phyloP scores from a whole-genome alignment of 2,888 invertebrate species.

The Dicycla oo region DNA sequence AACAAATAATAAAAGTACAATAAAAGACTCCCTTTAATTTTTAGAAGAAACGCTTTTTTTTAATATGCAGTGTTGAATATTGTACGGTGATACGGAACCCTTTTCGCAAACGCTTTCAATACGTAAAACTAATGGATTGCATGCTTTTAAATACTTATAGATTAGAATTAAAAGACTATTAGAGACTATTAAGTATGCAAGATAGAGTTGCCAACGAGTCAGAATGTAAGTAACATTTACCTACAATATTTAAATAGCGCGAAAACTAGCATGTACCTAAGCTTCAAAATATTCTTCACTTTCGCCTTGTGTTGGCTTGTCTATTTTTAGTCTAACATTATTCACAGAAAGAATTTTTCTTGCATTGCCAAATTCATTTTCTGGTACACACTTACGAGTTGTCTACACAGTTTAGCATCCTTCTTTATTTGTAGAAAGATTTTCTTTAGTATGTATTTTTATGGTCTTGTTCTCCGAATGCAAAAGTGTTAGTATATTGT shows the following conservation, averaged over 20 bases:
- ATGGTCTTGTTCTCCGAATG: background rate
- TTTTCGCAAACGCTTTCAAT: slow-evolving; percentile 6
- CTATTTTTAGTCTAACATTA: slow-evolving; percentile 31
- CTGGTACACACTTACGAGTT: background rate
- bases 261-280: slow-evolving; percentile 14
- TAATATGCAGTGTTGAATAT: too few species aligned
- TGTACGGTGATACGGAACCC: too few species aligned
- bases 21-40: too few species aligned
- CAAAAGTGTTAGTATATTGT: background rate
- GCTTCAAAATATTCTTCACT: slow-evolving; percentile 30
- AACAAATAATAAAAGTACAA: too few species aligned
- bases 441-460: background rate
- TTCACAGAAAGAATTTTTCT: slow-evolving; percentile 1
- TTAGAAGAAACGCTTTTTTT: too few species aligned
- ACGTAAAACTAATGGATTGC: slow-evolving; percentile 6
- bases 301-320: slow-evolving; percentile 20
- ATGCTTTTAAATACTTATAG: slow-evolving; percentile 12
- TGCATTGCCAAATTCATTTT: background rate
- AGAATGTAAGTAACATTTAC: background rate
- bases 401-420: background rate
- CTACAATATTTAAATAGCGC: slow-evolving; percentile 4
- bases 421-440: background rate
- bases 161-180: background rate
- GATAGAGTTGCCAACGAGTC: background rate
- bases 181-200: too few species aligned